Percentiles rank a stretch among this genome's conserved stretches.
These are phyloP conservation scores for Cryptotermes secundus DNA, from an alignment of 1,140 invertebrate species.

Conservation along the genomic window DNA sequence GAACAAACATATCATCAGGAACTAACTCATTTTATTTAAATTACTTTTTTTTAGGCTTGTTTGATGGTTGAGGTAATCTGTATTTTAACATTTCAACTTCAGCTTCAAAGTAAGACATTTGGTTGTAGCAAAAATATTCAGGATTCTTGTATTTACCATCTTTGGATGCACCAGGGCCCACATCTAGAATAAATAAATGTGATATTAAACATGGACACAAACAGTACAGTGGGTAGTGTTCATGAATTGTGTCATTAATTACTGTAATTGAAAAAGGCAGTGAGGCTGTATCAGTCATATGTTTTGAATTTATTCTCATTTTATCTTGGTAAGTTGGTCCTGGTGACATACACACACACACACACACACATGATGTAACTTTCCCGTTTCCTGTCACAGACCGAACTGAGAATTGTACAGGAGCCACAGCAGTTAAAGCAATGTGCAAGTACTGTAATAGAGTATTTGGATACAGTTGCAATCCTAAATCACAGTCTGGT, in stretches of 20 bases:
- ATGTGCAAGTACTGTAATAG: too few species aligned
- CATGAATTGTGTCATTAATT: too few species aligned
- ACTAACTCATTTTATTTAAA: background rate
- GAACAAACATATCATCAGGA: background rate
- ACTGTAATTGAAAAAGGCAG: too few species aligned
- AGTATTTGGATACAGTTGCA: too few species aligned
- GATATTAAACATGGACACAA: background rate
- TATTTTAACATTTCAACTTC: conserved; percentile 81
- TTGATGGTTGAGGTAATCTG: conserved; percentile 70
- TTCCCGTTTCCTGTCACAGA: background rate
- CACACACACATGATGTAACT: background rate
- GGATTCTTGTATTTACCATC: conserved; percentile 77
- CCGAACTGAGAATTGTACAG: too few species aligned
- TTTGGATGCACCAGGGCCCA: conserved; percentile 74
- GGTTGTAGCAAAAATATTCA: conserved; percentile 82
- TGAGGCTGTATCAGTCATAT: too few species aligned
- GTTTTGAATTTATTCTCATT: background rate
- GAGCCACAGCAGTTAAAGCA: too few species aligned
- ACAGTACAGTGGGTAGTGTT: background rate
- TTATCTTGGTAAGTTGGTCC: background rate
- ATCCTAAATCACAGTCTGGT: too few species aligned
- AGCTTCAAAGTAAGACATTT: conserved; percentile 76
- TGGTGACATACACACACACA: background rate
- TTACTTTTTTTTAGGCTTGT: conserved; percentile 49
- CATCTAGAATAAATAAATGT: conserved; percentile 48